These are phyloP conservation scores for Liolophura sinensis DNA, from an alignment of 1,140 invertebrate species.

Conservation along the genomic window DNA sequence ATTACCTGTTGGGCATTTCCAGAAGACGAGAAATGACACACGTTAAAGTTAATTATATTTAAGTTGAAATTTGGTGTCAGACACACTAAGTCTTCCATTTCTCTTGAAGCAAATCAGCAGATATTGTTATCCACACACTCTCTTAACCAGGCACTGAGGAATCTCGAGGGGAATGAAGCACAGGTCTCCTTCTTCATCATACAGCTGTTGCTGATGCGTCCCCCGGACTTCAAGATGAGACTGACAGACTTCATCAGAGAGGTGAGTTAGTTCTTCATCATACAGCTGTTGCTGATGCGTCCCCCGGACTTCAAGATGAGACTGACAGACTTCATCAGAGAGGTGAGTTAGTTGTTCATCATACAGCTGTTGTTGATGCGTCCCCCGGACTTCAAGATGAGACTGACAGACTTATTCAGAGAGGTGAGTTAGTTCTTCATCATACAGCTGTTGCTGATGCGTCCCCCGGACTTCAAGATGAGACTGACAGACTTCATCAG, in stretches of 20 bases:
- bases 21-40: too few species aligned
- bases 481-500: constrained; percentile 91
- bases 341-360: constrained; percentile 55
- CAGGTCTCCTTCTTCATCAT: constrained; percentile 96
- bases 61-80: too few species aligned
- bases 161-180: constrained; percentile 89
- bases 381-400: constrained; percentile 83
- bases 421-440: constrained; percentile 80
- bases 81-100: too few species aligned
- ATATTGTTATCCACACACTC: too few species aligned
- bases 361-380: constrained; percentile 81
- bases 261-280: constrained; percentile 81
- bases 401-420: constrained; percentile 91
- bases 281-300: constrained; percentile 85
- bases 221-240: constrained; percentile 84
- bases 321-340: constrained; percentile 91
- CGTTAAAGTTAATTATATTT: too few species aligned
- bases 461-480: constrained; percentile 86
- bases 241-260: constrained; percentile 94
- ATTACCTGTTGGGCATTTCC: too few species aligned
- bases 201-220: constrained; percentile 83
- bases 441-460: constrained; percentile 86
- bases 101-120: too few species aligned
- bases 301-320: constrained; percentile 86
- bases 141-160: constrained; percentile 74